Evolutionary conservation across 2,797 vertebrate species (phyloP), one percentile per base, ranked within the genome.

Genomic region (Antennarius maculatus): DNA sequence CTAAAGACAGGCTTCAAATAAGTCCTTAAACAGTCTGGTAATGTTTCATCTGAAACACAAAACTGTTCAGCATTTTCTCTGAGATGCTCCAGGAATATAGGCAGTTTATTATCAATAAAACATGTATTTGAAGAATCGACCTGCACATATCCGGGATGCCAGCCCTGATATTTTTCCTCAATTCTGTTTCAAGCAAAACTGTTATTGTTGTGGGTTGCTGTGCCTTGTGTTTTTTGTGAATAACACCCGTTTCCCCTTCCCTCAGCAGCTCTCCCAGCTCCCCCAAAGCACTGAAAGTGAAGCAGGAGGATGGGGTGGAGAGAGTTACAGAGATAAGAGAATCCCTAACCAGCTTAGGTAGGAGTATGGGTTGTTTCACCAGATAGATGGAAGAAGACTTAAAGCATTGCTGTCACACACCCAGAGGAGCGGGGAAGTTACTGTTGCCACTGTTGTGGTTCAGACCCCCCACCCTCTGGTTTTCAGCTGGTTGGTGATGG

Each of bases 311-410:
- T 93, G 93, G 93, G 94, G 93, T 93, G 92, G 92, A 93, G 92
- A 94, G 92, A 93, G 93, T 94, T 92, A 94, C 93, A 94, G 83
- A 93, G 88, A 94, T 95, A 94, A 93, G 92, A 88, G 91, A 94
- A 91, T 92, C 93, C 90, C 88, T 93, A 83, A 93, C 93, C 93
- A 92, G 92, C 93, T 94, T 95, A 94, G 93, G 94, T 95, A 95
- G 93, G 93, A 94, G 93, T 91, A 94, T 92, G 94, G 93, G 93
- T 90, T 93, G 93, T 94, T 95, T 93, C 91, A 93, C 80, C 91
- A 90, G 87, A 89, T 92, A 88, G 88, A 87, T 88, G 87, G 83
- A 91, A 87, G 80, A 88, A 86, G 82, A 86, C 61, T 79, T 73
- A 82, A 86, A 77, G 79, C 41, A 77, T 85, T 88, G 72, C 74